Evolutionary conservation across 1,140 invertebrate species (phyloP).

Genomic region (Drosophila sproati): DNA sequence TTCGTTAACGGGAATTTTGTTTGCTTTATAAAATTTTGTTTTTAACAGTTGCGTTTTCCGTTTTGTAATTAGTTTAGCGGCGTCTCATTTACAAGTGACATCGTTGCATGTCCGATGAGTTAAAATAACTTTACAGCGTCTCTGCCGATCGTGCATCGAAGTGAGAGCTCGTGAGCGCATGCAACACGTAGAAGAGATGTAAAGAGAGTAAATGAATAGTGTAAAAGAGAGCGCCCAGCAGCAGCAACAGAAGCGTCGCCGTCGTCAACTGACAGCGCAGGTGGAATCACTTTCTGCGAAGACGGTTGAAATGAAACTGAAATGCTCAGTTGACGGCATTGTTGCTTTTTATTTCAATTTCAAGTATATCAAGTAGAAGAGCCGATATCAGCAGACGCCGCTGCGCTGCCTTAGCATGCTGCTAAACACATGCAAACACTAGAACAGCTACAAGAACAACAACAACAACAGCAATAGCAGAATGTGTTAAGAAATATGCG

Average conservation of each 20-base stretch:
- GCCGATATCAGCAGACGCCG: slow-evolving; percentile 60
- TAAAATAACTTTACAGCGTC: slow-evolving; percentile 47
- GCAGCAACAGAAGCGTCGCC: neutral
- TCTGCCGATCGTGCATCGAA: slow-evolving; percentile 57
- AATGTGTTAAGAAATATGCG: slow-evolving; percentile 31
- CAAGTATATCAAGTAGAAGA: slow-evolving; percentile 68
- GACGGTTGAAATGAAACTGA: slow-evolving; percentile 77
- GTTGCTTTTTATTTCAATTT: slow-evolving; percentile 76
- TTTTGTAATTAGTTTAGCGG: slow-evolving; percentile 50
- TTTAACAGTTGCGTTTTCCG: slow-evolving; percentile 7
- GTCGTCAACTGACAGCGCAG: slow-evolving; percentile 32
- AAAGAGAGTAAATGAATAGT: slow-evolving; percentile 10
- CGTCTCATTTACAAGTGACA: slow-evolving; percentile 56
- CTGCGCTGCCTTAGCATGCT: slow-evolving; percentile 35
- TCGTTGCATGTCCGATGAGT: slow-evolving; percentile 59
- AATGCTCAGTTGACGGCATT: slow-evolving; percentile 76
- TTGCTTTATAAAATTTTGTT: neutral
- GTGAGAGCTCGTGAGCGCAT: slow-evolving; percentile 15
- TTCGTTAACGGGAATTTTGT: slow-evolving; percentile 15
- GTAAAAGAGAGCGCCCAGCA: slow-evolving; percentile 14
- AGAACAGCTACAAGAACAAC: slow-evolving; percentile 55
- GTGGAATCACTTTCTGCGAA: slow-evolving; percentile 74
- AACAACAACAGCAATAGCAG: slow-evolving; percentile 18
- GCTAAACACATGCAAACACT: slow-evolving; percentile 53
- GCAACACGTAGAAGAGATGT: slow-evolving; percentile 37